Evolutionary conservation across 2,113 vertebrate species (phyloP).

Genomic region (Melanostigma gelatinosum): DNA sequence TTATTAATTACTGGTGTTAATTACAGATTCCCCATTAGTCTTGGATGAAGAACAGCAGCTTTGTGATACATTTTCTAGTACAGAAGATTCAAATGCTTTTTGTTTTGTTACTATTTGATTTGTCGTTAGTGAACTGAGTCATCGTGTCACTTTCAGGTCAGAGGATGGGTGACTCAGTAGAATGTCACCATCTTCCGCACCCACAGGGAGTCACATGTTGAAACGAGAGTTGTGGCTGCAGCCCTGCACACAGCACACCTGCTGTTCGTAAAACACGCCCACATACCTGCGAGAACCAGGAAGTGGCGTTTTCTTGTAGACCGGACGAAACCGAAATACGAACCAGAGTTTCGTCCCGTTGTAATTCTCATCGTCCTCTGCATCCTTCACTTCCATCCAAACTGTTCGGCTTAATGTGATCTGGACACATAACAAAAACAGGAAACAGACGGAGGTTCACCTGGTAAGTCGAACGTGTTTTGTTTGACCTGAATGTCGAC

Average conservation of each 20-base stretch:
- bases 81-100: background rate
- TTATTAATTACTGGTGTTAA: background rate
- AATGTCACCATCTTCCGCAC: conserved; percentile 16
- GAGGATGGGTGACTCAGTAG: conserved; percentile 26
- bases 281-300: conserved; percentile 82
- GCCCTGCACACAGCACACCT: conserved; percentile 63
- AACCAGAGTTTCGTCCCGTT: background rate
- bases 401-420: background rate
- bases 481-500: conserved; percentile 17
- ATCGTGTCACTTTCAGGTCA: background rate
- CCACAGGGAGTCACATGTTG: background rate
- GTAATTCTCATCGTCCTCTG: background rate
- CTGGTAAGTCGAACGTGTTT: conserved; percentile 50
- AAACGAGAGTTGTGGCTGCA: conserved; percentile 6
- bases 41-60: background rate
- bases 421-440: background rate
- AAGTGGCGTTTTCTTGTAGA: conserved; percentile 50
- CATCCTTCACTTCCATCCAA: accelerated
- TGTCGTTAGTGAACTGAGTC: background rate
- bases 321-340: background rate
- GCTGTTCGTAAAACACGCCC: conserved; percentile 71
- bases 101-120: background rate
- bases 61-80: background rate
- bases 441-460: conserved; percentile 25
- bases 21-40: background rate